Evolutionary conservation across 1,140 invertebrate species (phyloP).

Genomic region (Saccostrea cuccullata): DNA sequence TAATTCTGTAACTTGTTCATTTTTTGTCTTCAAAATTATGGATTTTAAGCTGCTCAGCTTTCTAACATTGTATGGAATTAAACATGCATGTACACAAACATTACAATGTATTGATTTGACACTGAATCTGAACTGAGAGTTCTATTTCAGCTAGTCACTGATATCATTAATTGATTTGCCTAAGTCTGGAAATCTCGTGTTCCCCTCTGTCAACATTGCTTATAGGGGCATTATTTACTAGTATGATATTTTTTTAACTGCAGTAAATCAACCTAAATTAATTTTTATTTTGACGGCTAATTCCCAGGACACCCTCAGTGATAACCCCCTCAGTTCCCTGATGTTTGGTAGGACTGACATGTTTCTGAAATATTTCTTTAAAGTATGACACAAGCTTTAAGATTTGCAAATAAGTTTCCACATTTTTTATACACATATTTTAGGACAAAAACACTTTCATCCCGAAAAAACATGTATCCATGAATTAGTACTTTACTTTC

Average conservation of each 20-base stretch:
- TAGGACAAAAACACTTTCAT: too few relatives aligned
- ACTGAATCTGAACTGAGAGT: not conserved
- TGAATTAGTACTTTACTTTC: too few relatives aligned
- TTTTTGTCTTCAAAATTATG: not conserved
- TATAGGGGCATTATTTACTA: not conserved
- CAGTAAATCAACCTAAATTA: not conserved
- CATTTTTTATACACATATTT: too few relatives aligned
- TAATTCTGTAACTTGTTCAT: too few relatives aligned
- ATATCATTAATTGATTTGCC: slow-evolving; percentile 9
- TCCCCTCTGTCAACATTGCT: not conserved
- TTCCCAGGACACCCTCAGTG: too few relatives aligned
- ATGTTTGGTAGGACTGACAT: too few relatives aligned
- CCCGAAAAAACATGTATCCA: too few relatives aligned
- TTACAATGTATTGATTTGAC: slow-evolving; percentile 1
- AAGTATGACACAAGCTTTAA: too few relatives aligned
- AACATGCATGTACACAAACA: not conserved
- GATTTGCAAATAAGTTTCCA: too few relatives aligned
- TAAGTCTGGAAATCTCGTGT: not conserved
- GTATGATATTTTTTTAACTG: not conserved
- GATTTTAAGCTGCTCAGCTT: not conserved
- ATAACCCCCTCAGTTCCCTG: too few relatives aligned
- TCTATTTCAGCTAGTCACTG: not conserved
- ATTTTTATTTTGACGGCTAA: too few relatives aligned
- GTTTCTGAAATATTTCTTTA: too few relatives aligned
- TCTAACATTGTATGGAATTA: not conserved